Base-by-base conservation (phyloP, 2,888 invertebrate genomes). In the Drosophila buzzatii region DNA sequence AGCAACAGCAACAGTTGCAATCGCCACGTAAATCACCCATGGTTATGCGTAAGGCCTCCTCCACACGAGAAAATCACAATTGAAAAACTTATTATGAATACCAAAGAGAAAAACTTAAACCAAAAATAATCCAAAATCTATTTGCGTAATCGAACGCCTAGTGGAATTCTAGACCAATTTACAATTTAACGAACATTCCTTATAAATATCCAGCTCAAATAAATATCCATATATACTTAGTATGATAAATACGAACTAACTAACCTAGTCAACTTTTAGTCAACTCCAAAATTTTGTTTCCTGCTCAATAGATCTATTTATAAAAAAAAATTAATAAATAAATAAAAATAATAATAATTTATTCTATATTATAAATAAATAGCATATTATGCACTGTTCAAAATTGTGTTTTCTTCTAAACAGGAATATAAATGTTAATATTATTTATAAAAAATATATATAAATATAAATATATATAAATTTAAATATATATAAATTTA, bases 11-110 rank as follows among this genome's bases (percentile, higher is more conserved):
- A 10, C 73, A 72, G 4, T 76, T 75, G 16, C 70, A 73, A 49
- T 94, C 94, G 3, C 94, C 94, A 2, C 93, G 93, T 69, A 93
- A 94, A 70, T 94, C 94, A 2, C 94, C 94, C 2, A 83, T 93
- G 69, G 85, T 92, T 33, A 59, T 83, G 14, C 89, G 93, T n/a
- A 94, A 93, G 77, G 76, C 89, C 14, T 87, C 91, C 31, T 75
- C 89, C 31, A 82, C 92, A 16, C 92, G 92, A 16, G 91, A 85
- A 35, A 89, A 79, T 65, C 73, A 66, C 20, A 76, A 89, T 44
- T 87, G 69, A 84, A 57, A 10, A 41, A n/a, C 18, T 7, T 37
- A 55, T 56, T 16, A 18, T 27, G 18, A 27, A 23, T 37, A 35
- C 16, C 9, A n/a, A 39, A 31, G 8, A 18, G 5, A 16, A 39